Base-by-base conservation (phyloP, 2,797 vertebrate genomes). In the Leptatherina wallacei region DNA sequence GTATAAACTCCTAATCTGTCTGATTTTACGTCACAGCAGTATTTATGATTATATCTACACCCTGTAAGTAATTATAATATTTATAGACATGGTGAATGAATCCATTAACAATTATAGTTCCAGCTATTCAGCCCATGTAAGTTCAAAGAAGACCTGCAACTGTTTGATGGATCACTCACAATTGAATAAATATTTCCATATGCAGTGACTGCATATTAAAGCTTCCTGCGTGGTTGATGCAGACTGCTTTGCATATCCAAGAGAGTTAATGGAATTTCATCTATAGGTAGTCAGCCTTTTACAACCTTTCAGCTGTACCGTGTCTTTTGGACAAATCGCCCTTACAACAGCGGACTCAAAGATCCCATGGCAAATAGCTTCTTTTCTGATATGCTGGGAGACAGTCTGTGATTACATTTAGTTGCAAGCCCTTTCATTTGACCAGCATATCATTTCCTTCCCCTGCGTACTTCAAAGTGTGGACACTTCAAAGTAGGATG, bases 401-500 rank as follows among this genome's bases (percentile, higher is more conserved):
- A 91, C 89, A 83, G 82, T 69, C 82, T 90, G 86, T 91, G 92
- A 93, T 93, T 91, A 84, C 85, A 85, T 90, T 91, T 84, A 75
- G 85, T 90, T 71, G 64, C 38, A 44, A 78, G 82, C 74, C 73
- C 87, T 92, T 92, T 90, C 87, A 90, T 93, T 92, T 90, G 88
- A 92, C 90, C 89, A 85, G 85, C 85, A 87, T 91, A 91, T 92
- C 72, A 88, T 91, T 91, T 86, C 63, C 84, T 86, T 91, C 61
- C 77, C 76, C 82, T 79, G 80, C 83, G 82, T 22, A 92, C 92
- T 92, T 94, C 88, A 93, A 91, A 91, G 89, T 87, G 83, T 83
- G 90, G 86, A 85, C 85, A 90, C 91, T 91, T 93, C 89, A 92
- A 94, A 94, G 91, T 65, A 73, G 80, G 84, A 86, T 78, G 87